Evolutionary conservation across 2,113 vertebrate species (phyloP).

Genomic region (Microcebus lehilahytsara): DNA sequence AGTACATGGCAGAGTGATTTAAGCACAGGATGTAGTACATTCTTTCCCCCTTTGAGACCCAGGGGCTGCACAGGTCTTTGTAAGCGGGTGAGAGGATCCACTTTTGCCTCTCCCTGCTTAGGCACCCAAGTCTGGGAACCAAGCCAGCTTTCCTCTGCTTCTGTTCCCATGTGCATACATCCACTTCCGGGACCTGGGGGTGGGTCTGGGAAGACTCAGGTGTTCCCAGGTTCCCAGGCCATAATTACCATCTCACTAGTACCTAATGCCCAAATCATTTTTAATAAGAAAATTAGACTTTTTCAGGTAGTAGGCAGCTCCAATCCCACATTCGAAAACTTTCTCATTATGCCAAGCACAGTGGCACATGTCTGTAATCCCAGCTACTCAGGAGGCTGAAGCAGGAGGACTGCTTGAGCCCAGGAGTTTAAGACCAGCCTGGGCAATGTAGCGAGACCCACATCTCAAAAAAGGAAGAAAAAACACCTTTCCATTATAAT

Average conservation of each 20-base stretch:
- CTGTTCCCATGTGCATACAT: neutral
- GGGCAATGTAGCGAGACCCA: no score
- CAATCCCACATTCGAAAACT: conserved; percentile 32
- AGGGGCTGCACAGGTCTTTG: neutral
- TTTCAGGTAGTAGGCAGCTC: conserved; percentile 11
- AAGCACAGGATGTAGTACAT: neutral
- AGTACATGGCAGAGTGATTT: neutral
- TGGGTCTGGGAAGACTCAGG: neutral
- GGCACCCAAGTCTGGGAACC: neutral
- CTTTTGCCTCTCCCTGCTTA: neutral
- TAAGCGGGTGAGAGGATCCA: neutral
- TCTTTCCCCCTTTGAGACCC: neutral
- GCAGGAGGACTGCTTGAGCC: no score
- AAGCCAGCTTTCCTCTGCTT: neutral
- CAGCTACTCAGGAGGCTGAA: no score
- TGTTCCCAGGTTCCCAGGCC: neutral
- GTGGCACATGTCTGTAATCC: no score
- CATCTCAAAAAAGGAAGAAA: no score
- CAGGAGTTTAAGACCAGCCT: no score
- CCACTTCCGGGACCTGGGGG: neutral
- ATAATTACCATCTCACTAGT: conserved; percentile 20
- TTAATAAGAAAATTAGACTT: conserved; percentile 21
- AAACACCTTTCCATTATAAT: neutral
- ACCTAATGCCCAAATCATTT: conserved; percentile 38
- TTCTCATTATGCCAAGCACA: neutral